phyloP scores from a whole-genome alignment of 1,140 invertebrate genomes.

The Thereuonema tuberculata region DNA sequence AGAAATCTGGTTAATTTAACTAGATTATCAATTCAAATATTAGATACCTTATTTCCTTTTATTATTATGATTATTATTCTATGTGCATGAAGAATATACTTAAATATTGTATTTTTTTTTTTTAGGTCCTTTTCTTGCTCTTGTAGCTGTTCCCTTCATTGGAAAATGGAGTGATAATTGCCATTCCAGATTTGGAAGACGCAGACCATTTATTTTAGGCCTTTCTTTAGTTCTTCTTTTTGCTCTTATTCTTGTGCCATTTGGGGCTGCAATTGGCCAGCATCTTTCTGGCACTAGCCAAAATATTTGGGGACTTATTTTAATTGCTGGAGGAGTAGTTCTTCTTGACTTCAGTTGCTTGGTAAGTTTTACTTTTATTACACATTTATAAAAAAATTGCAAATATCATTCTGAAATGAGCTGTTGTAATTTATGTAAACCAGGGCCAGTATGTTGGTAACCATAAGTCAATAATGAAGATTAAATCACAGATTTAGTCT shows the following conservation, averaged over 20 bases:
- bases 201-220: conserved; percentile 36
- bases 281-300: conserved; percentile 15
- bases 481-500: too few relatives aligned
- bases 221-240: conserved; percentile 30
- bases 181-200: conserved; percentile 30
- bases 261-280: conserved; percentile 23
- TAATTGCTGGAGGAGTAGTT: conserved; percentile 32
- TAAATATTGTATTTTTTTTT: not conserved
- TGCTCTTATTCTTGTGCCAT: conserved; percentile 30
- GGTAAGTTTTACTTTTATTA: conserved; percentile 3
- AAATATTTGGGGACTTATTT: conserved; percentile 21
- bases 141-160: conserved; percentile 34
- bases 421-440: too few relatives aligned
- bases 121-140: conserved; percentile 28
- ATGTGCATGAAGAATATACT: too few relatives aligned
- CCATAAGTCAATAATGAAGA: too few relatives aligned
- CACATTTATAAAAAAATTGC: too few relatives aligned
- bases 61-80: too few relatives aligned
- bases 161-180: conserved; percentile 35
- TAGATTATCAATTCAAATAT: too few relatives aligned
- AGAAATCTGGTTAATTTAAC: too few relatives aligned
- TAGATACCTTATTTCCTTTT: too few relatives aligned
- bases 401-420: not conserved
- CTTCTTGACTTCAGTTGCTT: conserved; percentile 32
- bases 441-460: too few relatives aligned